phyloP scores from a whole-genome alignment of 1,140 invertebrate genomes.

The Neodiprion pinetum region DNA sequence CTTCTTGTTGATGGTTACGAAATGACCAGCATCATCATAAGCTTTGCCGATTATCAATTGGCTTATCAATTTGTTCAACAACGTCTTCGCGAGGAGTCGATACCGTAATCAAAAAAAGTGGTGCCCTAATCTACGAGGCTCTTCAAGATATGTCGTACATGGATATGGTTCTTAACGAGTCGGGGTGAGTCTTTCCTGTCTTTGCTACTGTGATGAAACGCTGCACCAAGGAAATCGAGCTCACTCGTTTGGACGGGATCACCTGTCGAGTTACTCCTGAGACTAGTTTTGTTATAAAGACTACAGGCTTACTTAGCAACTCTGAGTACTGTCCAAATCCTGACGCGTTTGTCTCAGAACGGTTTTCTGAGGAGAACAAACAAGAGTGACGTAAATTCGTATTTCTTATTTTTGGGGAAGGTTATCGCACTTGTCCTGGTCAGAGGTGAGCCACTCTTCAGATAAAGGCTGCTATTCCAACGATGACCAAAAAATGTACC shows the following conservation, averaged over 20 bases:
- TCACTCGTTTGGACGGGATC: conserved; percentile 35
- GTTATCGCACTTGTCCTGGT: conserved; percentile 67
- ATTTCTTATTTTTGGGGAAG: conserved; percentile 68
- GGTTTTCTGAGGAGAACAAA: conserved; percentile 61
- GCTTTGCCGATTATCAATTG: conserved; percentile 67
- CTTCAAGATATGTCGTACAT: conserved; percentile 69
- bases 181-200: conserved; percentile 30
- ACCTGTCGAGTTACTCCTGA: conserved; percentile 37
- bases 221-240: conserved; percentile 34
- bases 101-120: conserved; percentile 55
- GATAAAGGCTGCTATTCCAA: conserved; percentile 31
- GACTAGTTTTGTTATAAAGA: conserved; percentile 44
- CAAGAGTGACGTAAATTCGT: conserved; percentile 35
- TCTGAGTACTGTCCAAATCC: conserved; percentile 67
- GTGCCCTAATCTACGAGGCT: conserved; percentile 66
- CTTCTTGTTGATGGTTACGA: conserved; percentile 77
- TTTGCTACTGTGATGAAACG: conserved; percentile 29
- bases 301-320: conserved; percentile 53
- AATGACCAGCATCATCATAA: conserved; percentile 70
- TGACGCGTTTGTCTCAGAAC: conserved; percentile 68
- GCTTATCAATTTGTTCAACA: conserved; percentile 72
- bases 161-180: conserved; percentile 66
- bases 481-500: conserved; percentile 30
- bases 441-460: conserved; percentile 40
- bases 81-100: conserved; percentile 64